Conservation (phyloP, 2,888 invertebrate genomes). For the Nipponacmea schrenckii region DNA sequence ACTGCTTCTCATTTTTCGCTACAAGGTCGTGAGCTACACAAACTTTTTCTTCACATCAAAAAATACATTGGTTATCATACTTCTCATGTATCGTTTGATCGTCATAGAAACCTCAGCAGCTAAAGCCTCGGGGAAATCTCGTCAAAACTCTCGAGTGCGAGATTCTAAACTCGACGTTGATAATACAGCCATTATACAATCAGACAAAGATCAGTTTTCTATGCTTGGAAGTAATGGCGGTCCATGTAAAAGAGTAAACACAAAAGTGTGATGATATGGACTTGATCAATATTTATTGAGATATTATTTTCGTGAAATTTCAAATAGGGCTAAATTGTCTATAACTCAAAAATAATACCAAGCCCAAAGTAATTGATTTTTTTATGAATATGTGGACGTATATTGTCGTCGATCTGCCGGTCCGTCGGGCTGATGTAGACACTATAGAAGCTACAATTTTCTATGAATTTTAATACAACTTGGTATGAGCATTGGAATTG, state of each 20-base stretch:
- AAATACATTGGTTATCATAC: constrained; percentile 85
- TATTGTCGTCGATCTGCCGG: no score
- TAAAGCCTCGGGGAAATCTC: neutral
- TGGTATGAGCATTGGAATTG: no score
- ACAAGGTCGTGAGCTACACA: constrained; percentile 91
- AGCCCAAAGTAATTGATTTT: no score
- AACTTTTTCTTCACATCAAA: constrained; percentile 96
- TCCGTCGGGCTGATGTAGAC: no score
- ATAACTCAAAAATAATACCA: no score
- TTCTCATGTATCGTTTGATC: constrained; percentile 84
- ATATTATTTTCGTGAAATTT: no score
- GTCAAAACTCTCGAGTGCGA: neutral
- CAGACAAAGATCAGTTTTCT: neutral
- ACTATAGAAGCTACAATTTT: no score
- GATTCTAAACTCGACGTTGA: neutral
- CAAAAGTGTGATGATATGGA: neutral
- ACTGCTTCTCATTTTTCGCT: constrained; percentile 83
- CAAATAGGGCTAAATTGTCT: no score
- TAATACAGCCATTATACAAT: neutral
- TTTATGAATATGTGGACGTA: no score
- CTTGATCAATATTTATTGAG: no score
- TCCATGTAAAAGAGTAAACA: neutral
- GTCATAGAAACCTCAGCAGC: constrained; percentile 28
- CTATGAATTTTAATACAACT: no score
- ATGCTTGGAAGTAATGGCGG: neutral